Conservation (phyloP, 64 coral and sea anemone genomes). For the Montipora sp. region DNA sequence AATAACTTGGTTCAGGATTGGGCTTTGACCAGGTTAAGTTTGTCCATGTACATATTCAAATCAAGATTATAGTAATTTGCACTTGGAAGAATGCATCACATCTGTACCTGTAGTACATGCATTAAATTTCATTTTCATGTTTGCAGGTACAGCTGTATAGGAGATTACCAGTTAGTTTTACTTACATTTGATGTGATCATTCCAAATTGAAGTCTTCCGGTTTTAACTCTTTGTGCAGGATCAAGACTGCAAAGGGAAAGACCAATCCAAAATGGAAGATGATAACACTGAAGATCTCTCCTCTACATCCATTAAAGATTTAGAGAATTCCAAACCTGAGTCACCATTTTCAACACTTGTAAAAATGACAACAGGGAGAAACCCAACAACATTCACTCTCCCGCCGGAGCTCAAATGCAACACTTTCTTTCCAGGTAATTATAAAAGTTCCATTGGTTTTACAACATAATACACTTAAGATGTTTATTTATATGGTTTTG, state of each 20-base stretch:
- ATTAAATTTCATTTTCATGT: too few species aligned
- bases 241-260: neutral
- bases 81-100: too few species aligned
- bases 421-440: slow-evolving; percentile 87
- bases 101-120: too few species aligned
- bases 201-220: too few species aligned
- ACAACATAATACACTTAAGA: neutral
- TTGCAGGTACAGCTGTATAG: too few species aligned
- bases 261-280: neutral
- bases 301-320: neutral
- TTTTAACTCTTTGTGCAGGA: neutral
- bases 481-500: neutral
- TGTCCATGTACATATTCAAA: too few species aligned
- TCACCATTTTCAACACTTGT: slow-evolving; percentile 90
- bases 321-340: slow-evolving; percentile 60
- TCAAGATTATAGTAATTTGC: too few species aligned
- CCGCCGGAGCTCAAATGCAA: slow-evolving; percentile 96
- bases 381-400: slow-evolving; percentile 93
- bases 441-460: too few species aligned
- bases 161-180: too few species aligned
- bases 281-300: neutral
- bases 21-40: too few species aligned
- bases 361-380: slow-evolving; percentile 97
- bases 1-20: too few species aligned
- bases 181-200: too few species aligned